Base-by-base conservation (phyloP, 2,888 invertebrate genomes). In the Itoplectis maculator region DNA sequence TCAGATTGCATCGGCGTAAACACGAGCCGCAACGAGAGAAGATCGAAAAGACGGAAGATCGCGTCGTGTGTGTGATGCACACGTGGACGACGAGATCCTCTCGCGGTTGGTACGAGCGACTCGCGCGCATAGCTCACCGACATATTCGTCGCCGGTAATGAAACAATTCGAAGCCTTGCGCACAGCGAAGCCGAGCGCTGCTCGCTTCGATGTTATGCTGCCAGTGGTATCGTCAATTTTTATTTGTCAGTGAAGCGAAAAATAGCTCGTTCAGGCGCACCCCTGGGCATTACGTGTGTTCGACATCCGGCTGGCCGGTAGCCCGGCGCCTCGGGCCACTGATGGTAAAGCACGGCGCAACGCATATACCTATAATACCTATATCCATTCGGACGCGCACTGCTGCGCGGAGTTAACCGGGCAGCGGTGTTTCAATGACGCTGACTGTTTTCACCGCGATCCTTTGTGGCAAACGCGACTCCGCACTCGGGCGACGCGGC, bases 201-300 rank as follows among this genome's bases (percentile, higher is more conserved):
- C n/a, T n/a, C n/a, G 79, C 68, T 70, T 69, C 72, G 61, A 82
- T 77, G 82, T 79, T 85, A 42, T 81, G 82, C 83, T 76, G n/a
- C n/a, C n/a, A n/a, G 76, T 54, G 29, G 76, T 76, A 88, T 88
- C 84, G 88, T 90, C 90, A 88, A n/a, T 92, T 91, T 91, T 89
- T 88, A 91, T 92, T 91, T 91, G 89, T 82, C 92, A 92, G 90
- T 91, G 91, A 92, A 92, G 92, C 92, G 92, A 92, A 89, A 92
- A 92, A 92, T 92, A 89, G 89, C 87, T 87, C 88, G 74, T 63
- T 85, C 85, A 84, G 87, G 88, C 92, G 89, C 91, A 90, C 92
- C 92, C 90, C 78, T 75, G 75, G 56, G 51, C 75, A 78, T 82
- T 82, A 82, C 76, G 83, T 82, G 80, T 79, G 75, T 82, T 83